Base-by-base conservation (phyloP, 1,140 invertebrate species). In the Wasmannia auropunctata region DNA sequence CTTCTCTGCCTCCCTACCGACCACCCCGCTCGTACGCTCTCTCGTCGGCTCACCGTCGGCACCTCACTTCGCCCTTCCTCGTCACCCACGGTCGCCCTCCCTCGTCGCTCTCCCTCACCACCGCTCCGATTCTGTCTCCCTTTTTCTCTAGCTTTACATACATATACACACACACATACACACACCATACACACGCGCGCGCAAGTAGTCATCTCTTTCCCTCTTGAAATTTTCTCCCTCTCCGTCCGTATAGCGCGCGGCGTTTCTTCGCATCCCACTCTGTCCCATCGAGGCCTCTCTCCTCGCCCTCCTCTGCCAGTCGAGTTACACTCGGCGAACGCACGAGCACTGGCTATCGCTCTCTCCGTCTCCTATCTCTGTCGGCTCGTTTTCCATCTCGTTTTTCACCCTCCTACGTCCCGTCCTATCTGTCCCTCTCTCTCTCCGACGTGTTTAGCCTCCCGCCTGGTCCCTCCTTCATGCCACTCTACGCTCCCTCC, bases 21-120 rank as follows among this genome's bases (percentile, higher is more conserved):
- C 85, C 87, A 92, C 89, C 90, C 90, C 77, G 81, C 86, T 86
- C 91, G 86, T 87, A 77, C 77, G 87, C 89, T 89, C 89, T 90
- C 90, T 90, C 92, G 88, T 70, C 75, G 75, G 74, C 25, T 76
- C 58, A 31, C 74, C 85, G 80, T 65, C 80, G 77, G 86, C 76
- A 63, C 86, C 85, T 72, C 81, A 43, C 74, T 72, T 70, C 62
- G 58, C 75, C 34, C 22, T 67, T 67, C n/a, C 62, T 65, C 83
- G 49, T 63, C 79, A 69, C 62, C 88, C 72, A 74, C 87, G 69
- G 77, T 67, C 77, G 60, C 79, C 72, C 51, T 79, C 72, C 77
- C 72, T 84, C 34, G 34, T 86, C n/a, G n/a, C n/a, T n/a, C 40
- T 81, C 65, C 86, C 60, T 80, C 22, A 25, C 60, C 34, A 28